Conservation (phyloP, 2,797 vertebrate genomes). For the Brachymystax lenok region DNA sequence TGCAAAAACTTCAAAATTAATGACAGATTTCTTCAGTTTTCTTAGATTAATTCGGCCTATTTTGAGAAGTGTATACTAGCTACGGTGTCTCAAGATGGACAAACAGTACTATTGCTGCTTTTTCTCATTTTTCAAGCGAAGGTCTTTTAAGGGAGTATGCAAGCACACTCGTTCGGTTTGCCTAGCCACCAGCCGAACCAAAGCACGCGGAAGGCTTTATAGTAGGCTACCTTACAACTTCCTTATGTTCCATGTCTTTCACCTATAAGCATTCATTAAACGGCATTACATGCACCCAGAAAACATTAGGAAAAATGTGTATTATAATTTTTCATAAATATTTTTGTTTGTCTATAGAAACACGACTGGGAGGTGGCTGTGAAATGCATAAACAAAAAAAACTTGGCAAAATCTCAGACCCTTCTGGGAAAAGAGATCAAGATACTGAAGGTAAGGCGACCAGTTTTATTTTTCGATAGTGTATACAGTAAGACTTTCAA, state of each 20-base stretch:
- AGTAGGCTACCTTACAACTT: not conserved
- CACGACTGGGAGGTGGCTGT: conserved; percentile 96
- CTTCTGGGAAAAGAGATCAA: conserved; percentile 96
- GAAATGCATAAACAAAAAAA: conserved; percentile 99
- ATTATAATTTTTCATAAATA: not conserved
- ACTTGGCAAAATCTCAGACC: conserved; percentile 95
- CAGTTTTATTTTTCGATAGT: not conserved
- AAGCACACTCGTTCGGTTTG: too few species aligned
- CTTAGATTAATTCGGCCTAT: too few species aligned
- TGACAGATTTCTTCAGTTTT: too few species aligned
- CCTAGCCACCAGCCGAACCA: too few species aligned
- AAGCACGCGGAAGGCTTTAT: not conserved
- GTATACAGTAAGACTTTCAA: not conserved
- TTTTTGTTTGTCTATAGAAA: conserved; percentile 76
- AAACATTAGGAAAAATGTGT: not conserved
- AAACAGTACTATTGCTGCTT: too few species aligned
- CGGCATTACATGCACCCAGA: not conserved
- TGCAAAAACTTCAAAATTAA: too few species aligned
- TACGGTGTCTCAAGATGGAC: too few species aligned
- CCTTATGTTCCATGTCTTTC: not conserved
- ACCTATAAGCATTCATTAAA: not conserved
- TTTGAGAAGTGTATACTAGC: too few species aligned
- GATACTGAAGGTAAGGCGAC: conserved; percentile 90
- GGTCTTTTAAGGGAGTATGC: too few species aligned
- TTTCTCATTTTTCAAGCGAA: too few species aligned